Evolutionary conservation across 2,888 invertebrate genomes (phyloP).

Genomic region (Thecophora atra): DNA sequence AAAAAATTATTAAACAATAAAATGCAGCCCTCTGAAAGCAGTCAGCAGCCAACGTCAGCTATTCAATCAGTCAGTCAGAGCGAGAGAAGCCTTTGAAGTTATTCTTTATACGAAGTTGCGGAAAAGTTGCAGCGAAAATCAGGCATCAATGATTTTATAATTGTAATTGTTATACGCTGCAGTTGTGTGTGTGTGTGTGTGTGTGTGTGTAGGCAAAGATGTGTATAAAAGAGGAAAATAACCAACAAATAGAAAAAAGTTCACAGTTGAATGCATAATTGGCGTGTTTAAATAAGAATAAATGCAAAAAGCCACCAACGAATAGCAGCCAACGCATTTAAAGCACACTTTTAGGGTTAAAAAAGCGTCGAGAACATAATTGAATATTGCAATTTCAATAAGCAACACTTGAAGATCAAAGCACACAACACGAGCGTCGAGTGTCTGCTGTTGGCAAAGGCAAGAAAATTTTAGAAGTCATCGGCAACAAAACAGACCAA

Average conservation of each 20-base stretch:
- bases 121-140: conserved; percentile 35
- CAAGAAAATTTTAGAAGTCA: neutral
- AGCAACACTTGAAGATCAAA: conserved; percentile 33
- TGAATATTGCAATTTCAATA: conserved; percentile 29
- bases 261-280: conserved; percentile 37
- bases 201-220: neutral
- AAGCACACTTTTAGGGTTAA: conserved; percentile 33
- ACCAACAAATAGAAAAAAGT: conserved; percentile 14
- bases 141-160: conserved; percentile 61
- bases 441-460: neutral
- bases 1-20: conserved; percentile 27
- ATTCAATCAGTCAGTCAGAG: neutral
- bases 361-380: conserved; percentile 21
- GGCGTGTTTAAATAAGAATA: conserved; percentile 28
- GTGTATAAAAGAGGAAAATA: neutral
- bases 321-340: conserved; percentile 1
- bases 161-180: conserved; percentile 58
- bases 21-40: conserved; percentile 17
- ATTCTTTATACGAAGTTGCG: conserved; percentile 35
- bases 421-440: conserved; percentile 1
- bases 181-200: neutral
- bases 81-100: conserved; percentile 34
- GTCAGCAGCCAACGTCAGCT: neutral
- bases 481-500: no score
- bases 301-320: neutral